Percentiles rank a stretch among this genome's conserved stretches.
Conservation (phyloP, 2,797 vertebrate species). For the Crocodylus rhombifer region DNA sequence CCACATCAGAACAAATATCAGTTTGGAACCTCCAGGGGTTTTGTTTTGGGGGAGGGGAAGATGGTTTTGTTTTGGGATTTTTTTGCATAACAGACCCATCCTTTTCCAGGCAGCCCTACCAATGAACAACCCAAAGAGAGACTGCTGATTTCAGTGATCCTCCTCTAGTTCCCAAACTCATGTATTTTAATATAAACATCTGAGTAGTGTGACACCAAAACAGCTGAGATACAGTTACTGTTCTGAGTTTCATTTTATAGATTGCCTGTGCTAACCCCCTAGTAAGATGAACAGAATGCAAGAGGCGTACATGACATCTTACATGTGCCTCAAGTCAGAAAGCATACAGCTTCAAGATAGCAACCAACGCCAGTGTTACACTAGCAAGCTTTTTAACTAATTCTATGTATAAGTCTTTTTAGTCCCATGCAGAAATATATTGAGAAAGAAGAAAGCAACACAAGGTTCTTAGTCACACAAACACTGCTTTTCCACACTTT, state of each 20-base stretch:
- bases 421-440: neutral
- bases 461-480: neutral
- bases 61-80: neutral
- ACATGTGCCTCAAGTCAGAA: neutral
- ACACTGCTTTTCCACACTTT: neutral
- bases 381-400: neutral
- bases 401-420: accelerated
- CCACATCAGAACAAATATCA: too few species aligned
- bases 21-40: too few species aligned
- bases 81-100: neutral
- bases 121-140: neutral
- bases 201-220: neutral
- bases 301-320: neutral
- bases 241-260: neutral
- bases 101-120: neutral
- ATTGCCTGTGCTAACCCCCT: neutral
- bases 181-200: neutral
- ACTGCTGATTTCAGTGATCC: neutral
- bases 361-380: neutral
- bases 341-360: neutral
- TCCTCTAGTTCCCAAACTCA: neutral
- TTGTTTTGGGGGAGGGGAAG: neutral
- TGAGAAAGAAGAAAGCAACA: neutral
- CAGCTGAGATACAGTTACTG: neutral
- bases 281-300: neutral